These are phyloP conservation scores for Ganaspis brasiliensis DNA, from an alignment of 2,888 invertebrate genomes.

Conservation along the genomic window DNA sequence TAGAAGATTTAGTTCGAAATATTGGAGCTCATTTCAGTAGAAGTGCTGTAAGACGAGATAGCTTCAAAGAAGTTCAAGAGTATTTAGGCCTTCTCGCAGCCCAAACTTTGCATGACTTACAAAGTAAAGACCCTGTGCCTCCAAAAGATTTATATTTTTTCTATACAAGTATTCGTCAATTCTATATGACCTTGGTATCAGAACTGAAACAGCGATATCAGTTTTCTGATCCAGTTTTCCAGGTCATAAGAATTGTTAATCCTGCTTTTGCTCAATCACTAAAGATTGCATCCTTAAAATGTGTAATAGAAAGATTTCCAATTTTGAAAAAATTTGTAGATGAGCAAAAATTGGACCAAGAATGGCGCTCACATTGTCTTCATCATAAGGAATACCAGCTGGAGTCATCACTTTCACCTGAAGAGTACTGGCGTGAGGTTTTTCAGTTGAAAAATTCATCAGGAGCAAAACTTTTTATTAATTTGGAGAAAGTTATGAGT, in stretches of 20 bases:
- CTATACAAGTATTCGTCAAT: background rate
- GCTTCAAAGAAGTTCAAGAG: conserved; percentile 73
- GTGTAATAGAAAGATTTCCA: background rate
- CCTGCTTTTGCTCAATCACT: background rate
- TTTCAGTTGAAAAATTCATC: conserved; percentile 3
- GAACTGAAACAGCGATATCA: background rate
- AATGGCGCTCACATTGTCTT: background rate
- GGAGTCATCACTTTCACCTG: conserved; percentile 26
- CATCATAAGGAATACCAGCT: background rate
- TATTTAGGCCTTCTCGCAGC: too few relatives aligned
- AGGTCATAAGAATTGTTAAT: background rate
- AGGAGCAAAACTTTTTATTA: conserved; percentile 21
- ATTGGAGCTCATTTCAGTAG: conserved; percentile 65
- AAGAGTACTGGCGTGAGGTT: conserved; percentile 42
- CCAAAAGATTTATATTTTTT: background rate
- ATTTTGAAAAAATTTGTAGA: background rate
- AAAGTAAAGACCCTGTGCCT: too few relatives aligned
- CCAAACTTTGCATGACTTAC: background rate
- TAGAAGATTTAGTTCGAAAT: conserved; percentile 58
- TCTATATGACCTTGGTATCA: background rate
- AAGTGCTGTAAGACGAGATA: conserved; percentile 60
- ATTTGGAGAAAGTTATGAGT: conserved; percentile 1
- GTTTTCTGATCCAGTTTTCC: background rate
- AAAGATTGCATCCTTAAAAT: background rate
- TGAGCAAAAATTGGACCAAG: background rate